Base-by-base conservation (phyloP, 2,888 invertebrate species). In the Xestia sexstrigata region DNA sequence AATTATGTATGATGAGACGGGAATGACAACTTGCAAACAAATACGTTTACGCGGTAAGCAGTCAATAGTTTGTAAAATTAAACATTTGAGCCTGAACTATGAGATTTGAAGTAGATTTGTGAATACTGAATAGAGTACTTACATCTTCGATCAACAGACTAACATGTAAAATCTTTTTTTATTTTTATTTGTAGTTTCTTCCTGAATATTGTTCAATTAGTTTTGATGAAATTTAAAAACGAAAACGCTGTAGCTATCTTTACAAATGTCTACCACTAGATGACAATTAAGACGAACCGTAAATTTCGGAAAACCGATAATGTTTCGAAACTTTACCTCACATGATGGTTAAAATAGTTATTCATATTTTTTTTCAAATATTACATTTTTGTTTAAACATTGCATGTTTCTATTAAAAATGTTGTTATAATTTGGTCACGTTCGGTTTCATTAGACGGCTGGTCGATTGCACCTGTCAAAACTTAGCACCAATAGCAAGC, bases 391-490 rank as follows among this genome's bases (percentile, higher is more conserved):
- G 8, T 13, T 11, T 1, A 6, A 9, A 76, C 0, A 15, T 45
- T 17, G n/a, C 45, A 39, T n/a, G 4, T 13, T 13, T 6, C 0
- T 26, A 0, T 23, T 0, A 23, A 42, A 55, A n/a, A 30, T 30
- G 0, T 55, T 45, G 30, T 30, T 66, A 39, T 13, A 20, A 6
- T 60, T 68, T 66, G 62, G 58, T 35, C 13, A 39, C 7, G 49
- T 67, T 78, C 77, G 75, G 83, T 78, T 76, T 63, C 20, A 65
- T 26, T 71, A 71, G 49, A 70, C 30, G 70, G 69, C 70, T 79
- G 89, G 88, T 88, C 88, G 88, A 88, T 88, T 86, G 84, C 71
- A 83, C 9, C 75, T 89, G 88, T 89, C 89, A 89, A 90, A 90
- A 80, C 76, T 45, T 70, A 77, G 72, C 81, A 88, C 93, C 91